phyloP scores from a whole-genome alignment of 2,797 vertebrate genomes.

The Epinephelus coioides region DNA sequence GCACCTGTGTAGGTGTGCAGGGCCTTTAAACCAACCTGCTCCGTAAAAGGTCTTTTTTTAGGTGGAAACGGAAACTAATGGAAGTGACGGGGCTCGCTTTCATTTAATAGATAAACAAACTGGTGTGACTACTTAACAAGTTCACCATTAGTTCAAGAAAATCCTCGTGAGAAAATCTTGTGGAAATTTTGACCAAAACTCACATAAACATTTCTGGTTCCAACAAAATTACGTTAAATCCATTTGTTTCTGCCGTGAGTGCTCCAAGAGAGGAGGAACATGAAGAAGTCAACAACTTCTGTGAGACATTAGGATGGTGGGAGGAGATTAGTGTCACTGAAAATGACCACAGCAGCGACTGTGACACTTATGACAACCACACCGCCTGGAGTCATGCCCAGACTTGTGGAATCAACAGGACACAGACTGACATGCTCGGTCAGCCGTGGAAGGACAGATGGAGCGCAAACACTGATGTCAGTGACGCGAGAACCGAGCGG shows the following conservation, averaged over 20 bases:
- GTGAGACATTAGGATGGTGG: slow-evolving; percentile 12
- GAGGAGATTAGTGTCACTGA: slow-evolving; percentile 35
- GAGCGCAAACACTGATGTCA: slow-evolving; percentile 33
- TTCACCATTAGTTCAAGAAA: background rate
- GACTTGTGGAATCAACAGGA: slow-evolving; percentile 43
- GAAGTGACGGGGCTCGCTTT: background rate
- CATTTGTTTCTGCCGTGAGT: background rate
- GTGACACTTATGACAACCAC: slow-evolving; percentile 43
- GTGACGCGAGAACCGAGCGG: slow-evolving; percentile 28
- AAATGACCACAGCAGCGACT: slow-evolving; percentile 38
- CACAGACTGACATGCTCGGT: slow-evolving; percentile 46
- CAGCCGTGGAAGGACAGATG: slow-evolving; percentile 33
- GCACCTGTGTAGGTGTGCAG: background rate
- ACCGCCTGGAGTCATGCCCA: slow-evolving; percentile 46
- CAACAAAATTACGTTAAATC: slow-evolving; percentile 11
- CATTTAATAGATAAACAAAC: background rate
- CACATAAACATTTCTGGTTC: background rate
- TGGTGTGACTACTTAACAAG: background rate
- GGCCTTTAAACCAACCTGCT: background rate
- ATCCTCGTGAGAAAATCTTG: background rate
- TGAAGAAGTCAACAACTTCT: slow-evolving; percentile 15
- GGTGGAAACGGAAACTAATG: background rate
- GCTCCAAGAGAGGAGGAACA: background rate
- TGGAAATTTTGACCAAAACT: background rate
- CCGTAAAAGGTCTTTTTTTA: background rate